Evolutionary conservation across 2,888 invertebrate species (phyloP), one percentile per base, ranked within the genome.

Genomic region (Polydrusus cervinus): DNA sequence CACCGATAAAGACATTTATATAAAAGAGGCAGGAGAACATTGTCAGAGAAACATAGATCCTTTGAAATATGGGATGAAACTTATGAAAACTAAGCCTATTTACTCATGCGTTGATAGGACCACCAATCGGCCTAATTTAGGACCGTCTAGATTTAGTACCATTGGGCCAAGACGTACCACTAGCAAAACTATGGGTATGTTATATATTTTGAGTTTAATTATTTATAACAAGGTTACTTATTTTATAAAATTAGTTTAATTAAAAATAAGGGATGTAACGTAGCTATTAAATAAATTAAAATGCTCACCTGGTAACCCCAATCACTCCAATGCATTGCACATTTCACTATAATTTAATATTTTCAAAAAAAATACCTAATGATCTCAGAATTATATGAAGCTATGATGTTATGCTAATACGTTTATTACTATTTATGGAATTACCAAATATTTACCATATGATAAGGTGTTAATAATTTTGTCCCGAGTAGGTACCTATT

Each of bases 1-100:
- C 13, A 88, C 89, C 18, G 89, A 90, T 45, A 89, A 89, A 49
- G 90, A 91, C 79, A 90, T 92, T 78, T 91, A 89, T 81, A 92
- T 92, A 73, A 91, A 90, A 81, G 92, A 92, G 86, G 92, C 92
- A 25, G 92, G 92, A 0, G 90, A 90, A 80, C 90, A 90, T 81
- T 92, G 92, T 81, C 89, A 90, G 79, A 86, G 92, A 76, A 88
- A 89, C 77, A 89, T 91, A 38, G 89, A 91, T 84, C 91, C 91
- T 1, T 85, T 89, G 61, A 87, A 85, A 43, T 88, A 89, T 81
- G 92, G 92, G 74, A 92, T 92, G 92, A 89, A 90, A 81, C 86
- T 92, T 30, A 89, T 88, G 45, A 89, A 89, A 82, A 85, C 85
- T 72, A 84, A 80, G 74, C 78, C 80, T 8, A 78, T 83, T 61